Evolutionary conservation across 2,113 vertebrate genomes (phyloP), one percentile per base, ranked within the genome.

Genomic region (Eulemur rufifrons): DNA sequence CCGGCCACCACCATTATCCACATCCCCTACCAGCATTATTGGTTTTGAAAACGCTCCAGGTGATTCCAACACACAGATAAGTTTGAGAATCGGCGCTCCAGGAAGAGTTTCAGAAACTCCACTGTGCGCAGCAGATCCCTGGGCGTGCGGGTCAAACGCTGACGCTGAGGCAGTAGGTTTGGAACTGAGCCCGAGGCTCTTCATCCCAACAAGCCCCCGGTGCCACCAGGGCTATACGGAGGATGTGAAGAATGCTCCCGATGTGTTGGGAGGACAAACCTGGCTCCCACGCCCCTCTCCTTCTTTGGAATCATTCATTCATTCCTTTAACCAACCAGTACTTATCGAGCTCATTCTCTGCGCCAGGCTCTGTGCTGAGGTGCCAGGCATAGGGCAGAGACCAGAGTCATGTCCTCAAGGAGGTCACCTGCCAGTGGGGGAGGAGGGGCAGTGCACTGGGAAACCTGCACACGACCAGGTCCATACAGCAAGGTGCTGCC

Each of bases 111-210:
- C 54, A 17, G 2, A 4, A 27, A 50, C 59, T 27, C 11, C 18
- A 27, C 1, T 2, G 39, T 21, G n/a, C 23, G 29, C 12, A n/a
- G 6, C 5, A 0, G 3, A 34, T 21, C 21, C 64, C 64, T 45
- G 63, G n/a, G 54, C 50, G 2, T 13, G 5, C 0, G 8, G 39
- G 63, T 5, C 5, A 6, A n/a, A 69, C 2, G 11, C 45, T 13
- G 45, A 32, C 37, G 39, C 71, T 6, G 11, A 45, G 18, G 63
- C 45, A 8, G 37, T 3, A 45, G 17, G 42, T 37, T 54, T 63
- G 42, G 61, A 13, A 4, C 5, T 42, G 54, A 63, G 42, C 34
- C 85, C 2, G 18, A 23, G 69, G 81, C 4, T 64, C n/a, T 64
- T 76, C 59, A 45, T 68, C 34, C 50, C 39, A 37, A 27, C 39